Conservation (phyloP, 1,140 invertebrate genomes). For the Onthophagus taurus region DNA sequence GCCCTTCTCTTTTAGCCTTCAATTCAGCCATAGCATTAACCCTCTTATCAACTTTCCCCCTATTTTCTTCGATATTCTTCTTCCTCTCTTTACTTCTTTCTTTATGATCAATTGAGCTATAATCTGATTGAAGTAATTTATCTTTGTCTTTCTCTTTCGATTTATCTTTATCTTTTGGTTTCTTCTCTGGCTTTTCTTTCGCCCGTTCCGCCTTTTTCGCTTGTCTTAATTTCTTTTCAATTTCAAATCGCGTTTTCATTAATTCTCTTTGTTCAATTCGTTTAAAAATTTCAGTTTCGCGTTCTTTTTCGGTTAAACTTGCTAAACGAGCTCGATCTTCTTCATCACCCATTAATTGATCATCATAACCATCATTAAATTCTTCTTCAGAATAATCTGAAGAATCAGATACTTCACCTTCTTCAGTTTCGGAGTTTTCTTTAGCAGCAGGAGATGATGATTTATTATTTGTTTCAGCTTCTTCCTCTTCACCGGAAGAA, state of each 20-base stretch:
- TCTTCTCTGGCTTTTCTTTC: constrained; percentile 42
- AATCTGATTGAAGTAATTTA: constrained; percentile 33
- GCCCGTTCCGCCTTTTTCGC: constrained; percentile 74
- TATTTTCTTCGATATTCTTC: constrained; percentile 80
- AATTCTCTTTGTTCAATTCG: constrained; percentile 88
- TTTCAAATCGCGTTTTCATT: constrained; percentile 92
- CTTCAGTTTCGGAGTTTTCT: constrained; percentile 37
- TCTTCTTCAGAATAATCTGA: constrained; percentile 49
- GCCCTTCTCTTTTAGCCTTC: constrained; percentile 76
- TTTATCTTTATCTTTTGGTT: constrained; percentile 51
- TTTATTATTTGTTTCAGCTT: no score
- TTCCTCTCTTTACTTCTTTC: constrained; percentile 81
- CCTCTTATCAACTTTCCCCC: constrained; percentile 71
- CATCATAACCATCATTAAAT: constrained; percentile 71
- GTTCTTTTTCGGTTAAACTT: constrained; percentile 91
- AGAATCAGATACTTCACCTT: constrained; percentile 46
- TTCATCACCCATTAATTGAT: constrained; percentile 94
- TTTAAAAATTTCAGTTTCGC: constrained; percentile 95
- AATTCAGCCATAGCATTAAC: constrained; percentile 85
- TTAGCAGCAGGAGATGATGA: no score
- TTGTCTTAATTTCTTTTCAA: constrained; percentile 85
- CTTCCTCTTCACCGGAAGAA: constrained; percentile 36
- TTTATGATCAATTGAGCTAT: constrained; percentile 56
- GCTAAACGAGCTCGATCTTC: constrained; percentile 84
- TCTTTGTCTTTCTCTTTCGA: constrained; percentile 41